Base-by-base conservation (phyloP, 2,797 vertebrate species). In the Chelon auratus region DNA sequence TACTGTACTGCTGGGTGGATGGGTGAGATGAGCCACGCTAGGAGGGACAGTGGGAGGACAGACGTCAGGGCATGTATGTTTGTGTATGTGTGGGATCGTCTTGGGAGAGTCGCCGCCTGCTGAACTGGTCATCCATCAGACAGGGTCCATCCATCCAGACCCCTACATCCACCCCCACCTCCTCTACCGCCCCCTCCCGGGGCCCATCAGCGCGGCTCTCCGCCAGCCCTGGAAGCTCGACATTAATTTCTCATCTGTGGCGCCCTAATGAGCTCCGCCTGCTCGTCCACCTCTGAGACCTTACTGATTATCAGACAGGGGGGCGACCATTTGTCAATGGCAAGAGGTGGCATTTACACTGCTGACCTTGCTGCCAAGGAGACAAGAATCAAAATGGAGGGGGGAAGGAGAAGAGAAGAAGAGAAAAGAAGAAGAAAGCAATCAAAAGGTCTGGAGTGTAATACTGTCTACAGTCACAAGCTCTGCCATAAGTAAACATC, bases 211-310 rank as follows among this genome's bases (percentile, higher is more conserved):
- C 8, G 51, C 4, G 62, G 81, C 83, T 79, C 82, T 86, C 86
- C 79, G 92, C 90, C 88, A 92, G 83, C 71, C 75, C 81, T 80
- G 83, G 83, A 91, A 86, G 91, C 87, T 83, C 83, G 88, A 90
- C 91, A 93, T 95, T 93, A 90, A 94, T 94, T 92, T 93, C 90
- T 93, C 91, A 90, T 92, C 88, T 91, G 86, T 83, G 85, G 86
- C 62, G 62, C 78, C 90, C 92, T 94, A 94, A 93, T 93, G 93
- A 93, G 91, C 89, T 82, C 89, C 88, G 90, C 93, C 93, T 92
- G 92, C 87, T 91, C 84, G 62, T 84, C 92, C 86, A 92, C 92
- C 91, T 92, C 84, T 62, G 91, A 91, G 89, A 92, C 91, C 90
- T 85, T 42, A 36, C 91, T 92, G 93, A 94, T 94, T 93, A 94